phyloP scores from a whole-genome alignment of 2,797 vertebrate genomes.

The Pogonophryne albipinna region DNA sequence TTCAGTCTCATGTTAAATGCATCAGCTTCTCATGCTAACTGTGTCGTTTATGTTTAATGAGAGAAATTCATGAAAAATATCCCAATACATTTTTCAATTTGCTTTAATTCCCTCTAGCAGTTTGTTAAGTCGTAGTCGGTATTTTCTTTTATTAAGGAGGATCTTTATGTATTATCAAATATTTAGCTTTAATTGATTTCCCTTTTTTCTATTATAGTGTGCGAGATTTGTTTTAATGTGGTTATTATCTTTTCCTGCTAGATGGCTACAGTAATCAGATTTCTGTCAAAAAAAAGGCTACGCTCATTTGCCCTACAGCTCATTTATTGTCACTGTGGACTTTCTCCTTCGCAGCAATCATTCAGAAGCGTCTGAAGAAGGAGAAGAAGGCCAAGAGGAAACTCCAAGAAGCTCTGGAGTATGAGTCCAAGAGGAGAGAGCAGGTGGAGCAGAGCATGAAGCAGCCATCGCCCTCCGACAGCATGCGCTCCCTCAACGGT shows the following conservation, averaged over 20 bases:
- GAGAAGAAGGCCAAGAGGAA: slow-evolving; percentile 99
- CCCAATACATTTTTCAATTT: slow-evolving; percentile 81
- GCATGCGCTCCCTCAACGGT: slow-evolving; percentile 97
- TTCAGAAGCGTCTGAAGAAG: slow-evolving; percentile 99
- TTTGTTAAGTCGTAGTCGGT: slow-evolving; percentile 74
- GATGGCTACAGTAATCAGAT: slow-evolving; percentile 30
- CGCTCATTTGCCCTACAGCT: slow-evolving; percentile 31
- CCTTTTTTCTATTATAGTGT: slow-evolving; percentile 35
- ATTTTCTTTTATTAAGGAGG: slow-evolving; percentile 61
- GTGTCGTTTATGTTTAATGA: slow-evolving; percentile 86
- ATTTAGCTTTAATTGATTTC: slow-evolving; percentile 75
- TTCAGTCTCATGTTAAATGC: slow-evolving; percentile 80
- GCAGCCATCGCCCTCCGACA: slow-evolving; percentile 96
- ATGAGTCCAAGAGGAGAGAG: slow-evolving; percentile 97
- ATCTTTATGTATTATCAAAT: slow-evolving; percentile 71
- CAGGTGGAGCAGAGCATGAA: slow-evolving; percentile 96
- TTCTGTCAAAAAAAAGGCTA: slow-evolving; percentile 5
- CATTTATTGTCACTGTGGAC: slow-evolving; percentile 29
- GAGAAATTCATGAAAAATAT: slow-evolving; percentile 82
- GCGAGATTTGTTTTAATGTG: slow-evolving; percentile 14
- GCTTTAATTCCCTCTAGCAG: slow-evolving; percentile 79
- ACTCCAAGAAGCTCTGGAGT: slow-evolving; percentile 99
- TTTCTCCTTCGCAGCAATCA: slow-evolving; percentile 87
- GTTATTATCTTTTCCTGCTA: slow-evolving; percentile 41
- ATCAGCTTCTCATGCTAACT: slow-evolving; percentile 80